These are phyloP conservation scores for Thereva nobilitata DNA, from an alignment of 2,888 invertebrate species.

Conservation along the genomic window DNA sequence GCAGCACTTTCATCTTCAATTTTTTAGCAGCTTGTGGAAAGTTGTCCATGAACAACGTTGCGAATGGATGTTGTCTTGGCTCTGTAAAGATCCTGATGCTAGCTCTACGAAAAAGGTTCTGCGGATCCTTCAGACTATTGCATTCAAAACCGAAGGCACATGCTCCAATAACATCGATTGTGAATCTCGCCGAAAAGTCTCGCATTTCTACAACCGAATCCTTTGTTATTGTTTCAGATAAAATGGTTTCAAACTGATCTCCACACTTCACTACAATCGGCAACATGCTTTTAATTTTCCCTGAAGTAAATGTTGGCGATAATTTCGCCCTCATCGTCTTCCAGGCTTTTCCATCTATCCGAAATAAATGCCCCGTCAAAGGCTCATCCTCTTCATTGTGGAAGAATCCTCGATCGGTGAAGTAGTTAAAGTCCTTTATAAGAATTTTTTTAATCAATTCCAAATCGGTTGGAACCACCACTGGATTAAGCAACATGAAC, in stretches of 20 bases:
- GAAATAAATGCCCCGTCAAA: constrained; percentile 51
- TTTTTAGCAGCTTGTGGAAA: constrained; percentile 47
- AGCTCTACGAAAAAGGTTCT: constrained; percentile 52
- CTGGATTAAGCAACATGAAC: constrained; percentile 39
- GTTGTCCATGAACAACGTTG: constrained; percentile 2
- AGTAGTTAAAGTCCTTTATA: constrained; percentile 52
- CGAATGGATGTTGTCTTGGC: constrained; percentile 4
- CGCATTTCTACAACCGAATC: constrained; percentile 54
- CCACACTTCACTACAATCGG: constrained; percentile 47
- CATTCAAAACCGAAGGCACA: constrained; percentile 61
- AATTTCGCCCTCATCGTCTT: constrained; percentile 53
- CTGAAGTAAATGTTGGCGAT: constrained; percentile 57
- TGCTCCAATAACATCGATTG: constrained; percentile 60
- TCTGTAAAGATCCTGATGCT: constrained; percentile 44
- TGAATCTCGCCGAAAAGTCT: constrained; percentile 57
- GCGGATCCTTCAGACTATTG: constrained; percentile 56
- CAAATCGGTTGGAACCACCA: constrained; percentile 45
- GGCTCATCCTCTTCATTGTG: constrained; percentile 54
- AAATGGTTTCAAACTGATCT: not conserved
- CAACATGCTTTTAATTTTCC: constrained; percentile 57
- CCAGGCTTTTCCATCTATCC: constrained; percentile 55
- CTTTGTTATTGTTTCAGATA: not conserved
- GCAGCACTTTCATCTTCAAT: constrained; percentile 46
- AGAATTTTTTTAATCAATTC: constrained; percentile 48
- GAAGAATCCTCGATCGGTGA: constrained; percentile 54